Evolutionary conservation across 2,113 vertebrate genomes (phyloP).

Genomic region (Serilophus lunatus): DNA sequence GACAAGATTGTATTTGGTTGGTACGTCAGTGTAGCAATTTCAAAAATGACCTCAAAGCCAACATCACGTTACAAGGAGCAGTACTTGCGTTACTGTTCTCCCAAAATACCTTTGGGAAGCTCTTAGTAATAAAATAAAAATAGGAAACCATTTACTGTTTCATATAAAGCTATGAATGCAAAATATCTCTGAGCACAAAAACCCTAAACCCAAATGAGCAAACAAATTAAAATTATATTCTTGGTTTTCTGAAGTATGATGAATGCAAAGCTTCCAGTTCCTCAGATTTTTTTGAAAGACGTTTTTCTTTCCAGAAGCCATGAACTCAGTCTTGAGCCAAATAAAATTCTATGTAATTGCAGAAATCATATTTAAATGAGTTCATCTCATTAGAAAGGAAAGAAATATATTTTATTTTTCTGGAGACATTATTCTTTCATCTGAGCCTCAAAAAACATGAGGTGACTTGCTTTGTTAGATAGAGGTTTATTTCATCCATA

Average conservation of each 20-base stretch:
- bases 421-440: constrained; percentile 7
- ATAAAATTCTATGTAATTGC: background rate
- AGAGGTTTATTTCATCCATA: background rate
- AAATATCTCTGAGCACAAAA: background rate
- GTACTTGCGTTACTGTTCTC: background rate
- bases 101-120: background rate
- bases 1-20: background rate
- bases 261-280: background rate
- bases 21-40: background rate
- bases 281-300: background rate
- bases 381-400: background rate
- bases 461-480: background rate
- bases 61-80: background rate
- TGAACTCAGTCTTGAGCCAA: background rate
- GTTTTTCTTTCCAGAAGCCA: background rate
- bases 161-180: background rate
- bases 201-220: too few relatives aligned
- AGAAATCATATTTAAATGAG: too few relatives aligned
- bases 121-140: background rate
- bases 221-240: background rate
- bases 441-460: background rate
- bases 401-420: background rate
- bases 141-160: background rate
- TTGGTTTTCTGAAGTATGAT: background rate
- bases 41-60: background rate